Evolutionary conservation across 2,113 vertebrate genomes (phyloP).

Genomic region (Grammomys surdaster): DNA sequence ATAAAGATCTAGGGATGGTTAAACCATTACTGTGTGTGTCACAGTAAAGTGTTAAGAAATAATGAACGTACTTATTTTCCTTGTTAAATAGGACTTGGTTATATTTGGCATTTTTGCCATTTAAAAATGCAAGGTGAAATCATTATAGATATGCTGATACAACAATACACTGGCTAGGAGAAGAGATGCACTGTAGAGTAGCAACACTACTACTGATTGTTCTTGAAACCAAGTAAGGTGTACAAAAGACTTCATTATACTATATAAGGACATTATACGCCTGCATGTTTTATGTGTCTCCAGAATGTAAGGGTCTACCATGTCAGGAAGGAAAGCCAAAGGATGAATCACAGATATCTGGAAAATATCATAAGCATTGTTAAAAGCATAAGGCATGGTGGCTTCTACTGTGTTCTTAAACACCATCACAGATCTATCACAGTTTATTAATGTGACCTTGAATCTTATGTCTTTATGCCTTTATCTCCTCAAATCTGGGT

Average conservation of each 20-base stretch:
- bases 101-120: neutral
- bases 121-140: slow-evolving; percentile 29
- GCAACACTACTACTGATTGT: neutral
- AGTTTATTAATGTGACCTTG: neutral
- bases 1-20: neutral
- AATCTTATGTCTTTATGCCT: neutral
- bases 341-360: neutral
- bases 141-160: neutral
- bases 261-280: neutral
- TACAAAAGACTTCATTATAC: slow-evolving; percentile 13
- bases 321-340: neutral
- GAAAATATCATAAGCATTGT: neutral
- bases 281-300: slow-evolving; percentile 13
- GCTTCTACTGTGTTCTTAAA: neutral
- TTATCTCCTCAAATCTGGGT: neutral
- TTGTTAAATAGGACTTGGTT: slow-evolving; percentile 36
- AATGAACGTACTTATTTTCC: neutral
- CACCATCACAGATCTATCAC: neutral
- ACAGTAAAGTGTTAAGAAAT: slow-evolving; percentile 36
- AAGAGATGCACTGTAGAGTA: neutral
- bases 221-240: neutral
- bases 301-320: slow-evolving; percentile 12
- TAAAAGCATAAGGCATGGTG: neutral
- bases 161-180: neutral
- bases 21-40: neutral